Evolutionary conservation across 2,797 vertebrate species (phyloP).

Genomic region (Gymnocypris eckloni): DNA sequence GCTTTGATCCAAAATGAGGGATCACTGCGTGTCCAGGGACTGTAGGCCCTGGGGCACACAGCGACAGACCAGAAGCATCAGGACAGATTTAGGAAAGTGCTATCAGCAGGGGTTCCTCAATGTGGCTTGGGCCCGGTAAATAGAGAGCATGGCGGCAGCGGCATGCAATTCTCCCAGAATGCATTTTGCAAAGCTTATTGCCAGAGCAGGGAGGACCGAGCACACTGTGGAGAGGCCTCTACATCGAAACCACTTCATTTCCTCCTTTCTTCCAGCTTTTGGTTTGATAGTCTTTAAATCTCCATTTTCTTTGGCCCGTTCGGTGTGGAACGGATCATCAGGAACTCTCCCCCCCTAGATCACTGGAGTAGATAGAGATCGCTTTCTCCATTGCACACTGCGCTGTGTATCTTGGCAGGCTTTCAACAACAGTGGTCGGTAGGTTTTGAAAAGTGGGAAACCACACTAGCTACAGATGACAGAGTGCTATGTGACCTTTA

Average conservation of each 20-base stretch:
- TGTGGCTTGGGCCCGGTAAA: conserved; percentile 77
- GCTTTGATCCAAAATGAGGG: conserved; percentile 81
- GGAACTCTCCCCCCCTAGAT: conserved; percentile 57
- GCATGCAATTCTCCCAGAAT: conserved; percentile 82
- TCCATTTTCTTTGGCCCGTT: conserved; percentile 56
- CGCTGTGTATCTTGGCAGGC: conserved; percentile 56
- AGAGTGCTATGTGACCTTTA: conserved; percentile 70
- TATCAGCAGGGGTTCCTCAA: conserved; percentile 80
- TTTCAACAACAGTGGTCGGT: conserved; percentile 60
- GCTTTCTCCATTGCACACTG: conserved; percentile 51
- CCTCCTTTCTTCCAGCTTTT: conserved; percentile 41
- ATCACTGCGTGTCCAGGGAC: conserved; percentile 73
- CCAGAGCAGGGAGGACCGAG: conserved; percentile 70
- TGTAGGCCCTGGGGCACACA: conserved; percentile 82
- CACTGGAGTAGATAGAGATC: conserved; percentile 56
- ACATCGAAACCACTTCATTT: conserved; percentile 46
- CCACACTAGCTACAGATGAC: conserved; percentile 48
- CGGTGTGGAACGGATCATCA: conserved; percentile 39
- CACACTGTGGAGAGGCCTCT: conserved; percentile 47
- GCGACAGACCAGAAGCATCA: conserved; percentile 92
- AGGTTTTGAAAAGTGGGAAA: conserved; percentile 40
- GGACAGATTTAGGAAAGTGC: conserved; percentile 93
- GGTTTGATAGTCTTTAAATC: conserved; percentile 60
- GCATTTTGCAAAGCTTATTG: conserved; percentile 84
- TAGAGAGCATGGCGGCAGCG: conserved; percentile 77